Evolutionary conservation across 2,888 invertebrate species (phyloP).

Genomic region (Eupithecia exiguata): DNA sequence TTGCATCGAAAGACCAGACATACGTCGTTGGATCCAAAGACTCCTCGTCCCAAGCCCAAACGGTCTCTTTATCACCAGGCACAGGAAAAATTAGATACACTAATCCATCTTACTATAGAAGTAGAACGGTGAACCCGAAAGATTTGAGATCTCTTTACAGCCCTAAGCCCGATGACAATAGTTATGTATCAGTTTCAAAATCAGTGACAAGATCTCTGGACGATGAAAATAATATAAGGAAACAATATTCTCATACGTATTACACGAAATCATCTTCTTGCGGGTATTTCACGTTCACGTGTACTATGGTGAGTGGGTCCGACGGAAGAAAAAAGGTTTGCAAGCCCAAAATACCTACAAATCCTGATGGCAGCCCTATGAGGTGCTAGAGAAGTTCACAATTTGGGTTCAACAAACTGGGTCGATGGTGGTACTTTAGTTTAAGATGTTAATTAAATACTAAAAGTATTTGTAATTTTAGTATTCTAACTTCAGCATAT

Average conservation of each 20-base stretch:
- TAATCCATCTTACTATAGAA: constrained; percentile 56
- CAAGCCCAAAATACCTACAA: constrained; percentile 90
- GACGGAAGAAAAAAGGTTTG: constrained; percentile 92
- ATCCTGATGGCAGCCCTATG: constrained; percentile 89
- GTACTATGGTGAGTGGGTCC: constrained; percentile 90
- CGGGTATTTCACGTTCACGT: constrained; percentile 93
- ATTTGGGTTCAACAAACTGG: background rate
- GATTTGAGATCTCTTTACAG: constrained; percentile 69
- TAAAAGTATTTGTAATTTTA: constrained; percentile 30
- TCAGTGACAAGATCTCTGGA: constrained; percentile 90
- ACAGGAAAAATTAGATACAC: constrained; percentile 74
- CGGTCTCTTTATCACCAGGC: constrained; percentile 82
- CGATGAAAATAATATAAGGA: constrained; percentile 85
- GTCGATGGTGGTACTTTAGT: background rate
- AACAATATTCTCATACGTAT: constrained; percentile 90
- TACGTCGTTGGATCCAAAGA: constrained; percentile 83
- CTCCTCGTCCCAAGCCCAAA: constrained; percentile 87
- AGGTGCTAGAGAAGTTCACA: constrained; percentile 69
- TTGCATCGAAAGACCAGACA: constrained; percentile 84
- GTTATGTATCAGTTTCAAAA: constrained; percentile 91
- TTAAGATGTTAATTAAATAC: constrained; percentile 11
- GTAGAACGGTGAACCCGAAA: constrained; percentile 64
- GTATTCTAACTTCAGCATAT: constrained; percentile 23
- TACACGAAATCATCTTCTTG: constrained; percentile 94
- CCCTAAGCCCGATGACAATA: constrained; percentile 80